Percentiles rank a stretch among this genome's conserved stretches.
phyloP scores from a whole-genome alignment of 2,888 invertebrate species.

The Drosophila paramelanica region DNA sequence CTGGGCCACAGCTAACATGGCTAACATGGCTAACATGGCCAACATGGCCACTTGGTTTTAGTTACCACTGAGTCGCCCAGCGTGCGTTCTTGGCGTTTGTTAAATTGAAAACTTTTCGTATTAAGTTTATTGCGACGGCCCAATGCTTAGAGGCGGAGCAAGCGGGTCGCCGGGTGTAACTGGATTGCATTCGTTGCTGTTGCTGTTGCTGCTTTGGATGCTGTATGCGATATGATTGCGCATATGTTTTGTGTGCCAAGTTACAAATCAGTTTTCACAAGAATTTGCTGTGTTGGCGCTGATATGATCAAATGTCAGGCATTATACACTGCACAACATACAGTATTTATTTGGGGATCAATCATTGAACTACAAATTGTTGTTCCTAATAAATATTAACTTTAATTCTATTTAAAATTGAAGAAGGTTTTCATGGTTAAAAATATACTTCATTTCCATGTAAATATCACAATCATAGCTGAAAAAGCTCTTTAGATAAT shows the following conservation, averaged over 20 bases:
- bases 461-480: too few relatives aligned
- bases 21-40: constrained; percentile 50
- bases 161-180: constrained; percentile 2
- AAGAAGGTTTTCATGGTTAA: too few relatives aligned
- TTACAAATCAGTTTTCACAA: constrained; percentile 71
- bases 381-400: too few relatives aligned
- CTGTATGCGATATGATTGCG: constrained; percentile 53
- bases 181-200: constrained; percentile 19
- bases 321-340: constrained; percentile 45
- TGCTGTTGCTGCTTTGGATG: constrained; percentile 24
- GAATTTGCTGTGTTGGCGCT: constrained; percentile 43
- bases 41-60: constrained; percentile 55
- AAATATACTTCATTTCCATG: too few relatives aligned
- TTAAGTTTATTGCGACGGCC: constrained; percentile 64
- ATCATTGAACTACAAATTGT: too few relatives aligned
- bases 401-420: too few relatives aligned
- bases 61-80: constrained; percentile 57
- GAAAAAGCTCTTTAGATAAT: too few relatives aligned
- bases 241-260: constrained; percentile 65
- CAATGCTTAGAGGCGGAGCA: constrained; percentile 28
- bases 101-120: constrained; percentile 75
- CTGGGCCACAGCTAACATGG: constrained; percentile 44
- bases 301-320: constrained; percentile 64
- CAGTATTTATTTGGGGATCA: neutral
- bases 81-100: constrained; percentile 73